Conservation (phyloP, 1,140 invertebrate species). For the Conus betulinus region DNA sequence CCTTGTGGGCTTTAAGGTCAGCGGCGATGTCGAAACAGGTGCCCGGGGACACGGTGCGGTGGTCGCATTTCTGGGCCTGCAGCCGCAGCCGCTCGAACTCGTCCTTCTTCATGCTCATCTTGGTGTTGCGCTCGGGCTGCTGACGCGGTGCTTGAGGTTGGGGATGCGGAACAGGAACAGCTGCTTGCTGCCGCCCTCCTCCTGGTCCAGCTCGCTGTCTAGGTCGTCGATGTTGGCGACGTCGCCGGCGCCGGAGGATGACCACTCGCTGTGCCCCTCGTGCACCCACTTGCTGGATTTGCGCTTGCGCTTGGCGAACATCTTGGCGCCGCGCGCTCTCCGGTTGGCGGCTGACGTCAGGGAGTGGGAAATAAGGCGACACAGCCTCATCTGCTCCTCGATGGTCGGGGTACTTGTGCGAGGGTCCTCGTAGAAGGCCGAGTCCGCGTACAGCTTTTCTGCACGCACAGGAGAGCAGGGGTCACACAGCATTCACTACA, state of each 20-base stretch:
- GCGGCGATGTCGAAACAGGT: slow-evolving; percentile 62
- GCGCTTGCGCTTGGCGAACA: slow-evolving; percentile 96
- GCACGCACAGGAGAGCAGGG: slow-evolving; percentile 38
- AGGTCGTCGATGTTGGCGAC: slow-evolving; percentile 58
- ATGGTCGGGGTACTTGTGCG: slow-evolving; percentile 92
- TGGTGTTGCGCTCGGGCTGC: slow-evolving; percentile 47
- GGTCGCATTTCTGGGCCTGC: slow-evolving; percentile 55
- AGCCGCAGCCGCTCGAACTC: slow-evolving; percentile 63
- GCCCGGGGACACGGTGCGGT: slow-evolving; percentile 56
- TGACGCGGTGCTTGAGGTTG: slow-evolving; percentile 54
- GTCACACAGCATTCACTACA: neutral
- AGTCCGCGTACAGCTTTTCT: slow-evolving; percentile 95
- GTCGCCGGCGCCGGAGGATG: slow-evolving; percentile 53
- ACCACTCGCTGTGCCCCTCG: slow-evolving; percentile 85
- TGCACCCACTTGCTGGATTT: slow-evolving; percentile 95
- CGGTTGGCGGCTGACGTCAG: slow-evolving; percentile 93
- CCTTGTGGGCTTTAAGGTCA: slow-evolving; percentile 63
- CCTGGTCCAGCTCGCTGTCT: slow-evolving; percentile 55
- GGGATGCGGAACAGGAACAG: slow-evolving; percentile 64
- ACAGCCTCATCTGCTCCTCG: slow-evolving; percentile 95
- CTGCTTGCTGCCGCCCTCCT: slow-evolving; percentile 57
- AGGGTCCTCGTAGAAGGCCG: slow-evolving; percentile 89
- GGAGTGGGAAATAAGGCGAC: slow-evolving; percentile 92
- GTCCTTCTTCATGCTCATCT: slow-evolving; percentile 62
- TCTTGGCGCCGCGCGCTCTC: slow-evolving; percentile 93